Evolutionary conservation across 2,113 vertebrate genomes (phyloP), one percentile per base, ranked within the genome.

Genomic region (Petroica traversi): DNA sequence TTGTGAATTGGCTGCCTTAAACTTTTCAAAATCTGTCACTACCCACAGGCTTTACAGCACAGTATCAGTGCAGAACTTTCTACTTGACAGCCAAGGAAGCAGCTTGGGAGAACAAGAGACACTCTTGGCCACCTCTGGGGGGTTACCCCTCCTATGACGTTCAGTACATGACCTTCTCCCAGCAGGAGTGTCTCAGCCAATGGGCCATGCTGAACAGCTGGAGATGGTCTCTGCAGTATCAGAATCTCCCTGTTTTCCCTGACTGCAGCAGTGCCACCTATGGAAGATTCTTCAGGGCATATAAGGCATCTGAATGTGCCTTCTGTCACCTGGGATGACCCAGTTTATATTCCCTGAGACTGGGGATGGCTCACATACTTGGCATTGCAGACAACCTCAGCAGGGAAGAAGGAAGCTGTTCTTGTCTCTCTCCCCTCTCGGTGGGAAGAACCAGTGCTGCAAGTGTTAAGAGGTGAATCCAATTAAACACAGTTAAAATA

Each of bases 251-350:
- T 3, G 0, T 26, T 48, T 52, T 8, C 26, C 14, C 45, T 62
- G 38, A 40, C 19, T 5, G 0, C 2, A 1, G 24, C 40, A 68
- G 9, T 23, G 15, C 19, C 43, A n/a, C 7, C 41, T 22, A 3
- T 19, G 36, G 40, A 69, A 82, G 45, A 9, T 68, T 10, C 19
- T 41, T 81, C 62, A 69, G 48, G 63, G 19, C 13, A 52, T 0
- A 0, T 23, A 22, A 71, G 38, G 51, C 16, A 25, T 22, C 38
- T 3, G 6, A 82, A 85, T 33, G 9, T 18, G 19, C 29, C 43
- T 63, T 59, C 40, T 78, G n/a, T 25, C 28, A 43, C 17, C 19
- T 76, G 45, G 23, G 22, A 40, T 72, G 40, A 36, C 18, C 49
- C 71, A 11, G 19, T 78, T 46, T 61, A 11, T 40, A 9, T 15